A percentile compares a stretch with the other conserved stretches of the same genome.
These are phyloP conservation scores for Argyra leucocephala DNA, from an alignment of 2,888 invertebrate species.

Conservation along the genomic window DNA sequence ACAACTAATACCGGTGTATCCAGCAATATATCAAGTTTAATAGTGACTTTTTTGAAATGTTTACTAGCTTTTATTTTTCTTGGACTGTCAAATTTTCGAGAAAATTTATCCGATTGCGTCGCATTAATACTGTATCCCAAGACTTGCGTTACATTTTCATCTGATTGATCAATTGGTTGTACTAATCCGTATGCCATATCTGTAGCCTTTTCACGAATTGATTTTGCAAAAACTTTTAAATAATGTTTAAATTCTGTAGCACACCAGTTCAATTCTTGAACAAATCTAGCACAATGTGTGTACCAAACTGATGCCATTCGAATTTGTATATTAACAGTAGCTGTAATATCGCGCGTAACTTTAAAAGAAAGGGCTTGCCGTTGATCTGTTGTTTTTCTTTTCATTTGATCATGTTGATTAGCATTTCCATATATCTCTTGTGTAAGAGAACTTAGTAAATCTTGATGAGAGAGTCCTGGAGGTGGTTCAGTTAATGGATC, in stretches of 20 bases:
- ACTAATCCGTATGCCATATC: slow-evolving; percentile 88
- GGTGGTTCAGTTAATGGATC: slow-evolving; percentile 55
- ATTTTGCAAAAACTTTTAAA: slow-evolving; percentile 61
- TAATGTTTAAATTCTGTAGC: slow-evolving; percentile 86
- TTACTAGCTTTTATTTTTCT: slow-evolving; percentile 19
- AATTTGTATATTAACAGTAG: slow-evolving; percentile 34
- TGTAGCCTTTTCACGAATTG: slow-evolving; percentile 81
- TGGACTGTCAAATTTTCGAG: slow-evolving; percentile 20
- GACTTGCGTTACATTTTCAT: neutral
- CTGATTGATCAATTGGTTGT: slow-evolving; percentile 48
- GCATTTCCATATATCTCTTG: slow-evolving; percentile 43
- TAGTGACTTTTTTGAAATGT: slow-evolving; percentile 22
- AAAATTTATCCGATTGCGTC: neutral
- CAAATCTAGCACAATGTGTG: slow-evolving; percentile 79
- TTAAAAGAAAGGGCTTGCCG: slow-evolving; percentile 42
- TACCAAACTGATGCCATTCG: slow-evolving; percentile 88
- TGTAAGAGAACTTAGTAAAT: slow-evolving; percentile 35
- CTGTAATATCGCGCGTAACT: slow-evolving; percentile 36
- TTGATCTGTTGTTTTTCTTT: slow-evolving; percentile 31
- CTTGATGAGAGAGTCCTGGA: slow-evolving; percentile 27
- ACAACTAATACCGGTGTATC: slow-evolving; percentile 87
- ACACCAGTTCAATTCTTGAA: slow-evolving; percentile 78
- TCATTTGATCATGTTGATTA: slow-evolving; percentile 40
- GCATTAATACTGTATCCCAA: neutral
- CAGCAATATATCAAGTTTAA: slow-evolving; percentile 60